Base-by-base conservation (phyloP, 1,140 invertebrate genomes). In the Chionoecetes opilio region DNA sequence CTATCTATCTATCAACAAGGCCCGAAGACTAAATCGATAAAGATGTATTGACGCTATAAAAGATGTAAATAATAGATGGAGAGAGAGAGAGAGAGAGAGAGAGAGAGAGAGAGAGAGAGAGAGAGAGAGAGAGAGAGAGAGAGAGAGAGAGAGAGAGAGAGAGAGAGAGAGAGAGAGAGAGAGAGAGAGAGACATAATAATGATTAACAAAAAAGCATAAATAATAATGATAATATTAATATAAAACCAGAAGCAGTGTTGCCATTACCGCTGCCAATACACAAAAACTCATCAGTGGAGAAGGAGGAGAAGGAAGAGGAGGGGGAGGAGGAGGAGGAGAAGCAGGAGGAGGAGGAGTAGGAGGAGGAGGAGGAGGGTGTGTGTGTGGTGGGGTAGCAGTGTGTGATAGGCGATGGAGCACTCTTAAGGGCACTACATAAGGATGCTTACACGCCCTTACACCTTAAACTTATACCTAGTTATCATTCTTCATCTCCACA, bases 141-240 rank as follows among this genome's bases (percentile, higher is more conserved):
- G 85, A 87, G 85, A 87, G 85, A 87, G n/a, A 87, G 85, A 87
- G n/a, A 87, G 85, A 87, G n/a, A 87, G 85, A 87, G n/a, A 87
- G 85, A 87, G n/a, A 87, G 85, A 87, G 26, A 86, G 84, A 86
- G 8, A 88, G 32, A 88, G 35, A 88, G 86, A 88, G 35, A 88
- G 35, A 88, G 86, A 88, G 32, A 37, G 35, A 88, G 86, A 88
- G 37, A 88, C 0, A 41, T 41, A 41, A 41, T 41, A 41, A 41
- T 41, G 14, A 41, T 41, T 6, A 41, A 6, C 3, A 41, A 6
- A 41, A 41, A 6, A 41, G 14, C 14, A 41, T 6, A 41, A 41
- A 41, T 41, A 41, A 41, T 17, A 41, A 41, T 17, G 21, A 53
- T 53, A 3, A 53, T 14, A 53, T 53, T 0, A 14, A 53, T 53